Evolutionary conservation across 1,140 invertebrate genomes (phyloP), one percentile per base, ranked within the genome.

Genomic region (Ephestia elutella): DNA sequence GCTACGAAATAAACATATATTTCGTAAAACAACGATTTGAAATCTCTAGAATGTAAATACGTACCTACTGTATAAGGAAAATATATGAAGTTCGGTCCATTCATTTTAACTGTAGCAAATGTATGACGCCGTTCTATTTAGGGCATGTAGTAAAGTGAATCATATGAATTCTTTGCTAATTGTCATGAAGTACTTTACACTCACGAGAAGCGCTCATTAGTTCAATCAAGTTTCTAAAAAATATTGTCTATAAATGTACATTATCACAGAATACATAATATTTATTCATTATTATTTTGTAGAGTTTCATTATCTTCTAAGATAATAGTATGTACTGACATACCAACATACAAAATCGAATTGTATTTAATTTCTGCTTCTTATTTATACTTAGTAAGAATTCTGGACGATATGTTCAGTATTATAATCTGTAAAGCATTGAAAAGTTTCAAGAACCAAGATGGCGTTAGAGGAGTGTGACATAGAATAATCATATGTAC

Each of bases 121-220:
- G 67, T 60, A 77, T 79, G 74, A 73, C 76, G 72, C 65, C 67
- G 70, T 73, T 58, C 68, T 71, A 75, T 75, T 78, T 80, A 78
- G 75, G 71, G 65, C 71, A 68, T 54, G 50, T 65, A 54, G 67
- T 63, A 65, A 64, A 66, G 66, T 81, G 78, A 81, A 70, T 78
- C 76, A 78, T 78, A 71, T 78, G 64, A 80, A 73, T 71, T 74
- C 71, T 65, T 66, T 60, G 68, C 65, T 79, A 73, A 77, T 65
- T 76, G 73, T 72, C 71, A 60, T 57, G 60, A 74, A 68, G 15
- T 7, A 25, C 21, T 21, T 5, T 20, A 21, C 49, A n/a, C 21
- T 25, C 18, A 30, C 49, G 28, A 38, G 32, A 13, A 10, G 18
- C 25, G 19, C 20, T 53, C 28, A 58, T 51, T 58, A 18, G 28